phyloP scores from a whole-genome alignment of 2,888 invertebrate species.

The Drosophila prostipennis region DNA sequence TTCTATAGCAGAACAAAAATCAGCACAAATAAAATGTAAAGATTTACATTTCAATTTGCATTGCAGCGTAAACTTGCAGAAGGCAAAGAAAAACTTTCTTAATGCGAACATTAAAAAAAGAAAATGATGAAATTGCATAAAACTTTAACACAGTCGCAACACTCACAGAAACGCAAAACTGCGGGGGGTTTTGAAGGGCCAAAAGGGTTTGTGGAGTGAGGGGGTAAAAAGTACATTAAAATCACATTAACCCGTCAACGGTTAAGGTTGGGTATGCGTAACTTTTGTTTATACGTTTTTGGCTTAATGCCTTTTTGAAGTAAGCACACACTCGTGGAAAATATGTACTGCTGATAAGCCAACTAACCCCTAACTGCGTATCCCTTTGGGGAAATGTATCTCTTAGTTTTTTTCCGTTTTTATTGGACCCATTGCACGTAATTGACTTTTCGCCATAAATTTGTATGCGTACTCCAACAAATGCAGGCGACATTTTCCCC shows the following conservation, averaged over 20 bases:
- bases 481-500: slow-evolving; percentile 51
- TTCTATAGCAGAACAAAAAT: background rate
- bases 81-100: slow-evolving; percentile 31
- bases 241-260: slow-evolving; percentile 79
- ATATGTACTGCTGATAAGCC: slow-evolving; percentile 25
- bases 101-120: slow-evolving; percentile 28
- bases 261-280: slow-evolving; percentile 69
- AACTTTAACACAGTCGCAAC: slow-evolving; percentile 52
- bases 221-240: slow-evolving; percentile 74
- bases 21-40: slow-evolving; percentile 17
- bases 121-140: slow-evolving; percentile 47
- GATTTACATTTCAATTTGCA: slow-evolving; percentile 45
- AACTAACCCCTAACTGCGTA: slow-evolving; percentile 20
- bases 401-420: slow-evolving; percentile 3
- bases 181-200: slow-evolving; percentile 12
- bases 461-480: slow-evolving; percentile 43
- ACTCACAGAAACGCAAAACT: background rate
- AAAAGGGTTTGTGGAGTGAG: background rate
- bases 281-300: slow-evolving; percentile 73
- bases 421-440: slow-evolving; percentile 35
- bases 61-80: slow-evolving; percentile 12
- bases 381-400: slow-evolving; percentile 16
- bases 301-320: slow-evolving; percentile 72
- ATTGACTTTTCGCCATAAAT: slow-evolving; percentile 71
- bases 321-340: slow-evolving; percentile 46